These are phyloP conservation scores for Cryptoleucopteryx plumbea DNA, from an alignment of 2,113 vertebrate species.

Conservation along the genomic window DNA sequence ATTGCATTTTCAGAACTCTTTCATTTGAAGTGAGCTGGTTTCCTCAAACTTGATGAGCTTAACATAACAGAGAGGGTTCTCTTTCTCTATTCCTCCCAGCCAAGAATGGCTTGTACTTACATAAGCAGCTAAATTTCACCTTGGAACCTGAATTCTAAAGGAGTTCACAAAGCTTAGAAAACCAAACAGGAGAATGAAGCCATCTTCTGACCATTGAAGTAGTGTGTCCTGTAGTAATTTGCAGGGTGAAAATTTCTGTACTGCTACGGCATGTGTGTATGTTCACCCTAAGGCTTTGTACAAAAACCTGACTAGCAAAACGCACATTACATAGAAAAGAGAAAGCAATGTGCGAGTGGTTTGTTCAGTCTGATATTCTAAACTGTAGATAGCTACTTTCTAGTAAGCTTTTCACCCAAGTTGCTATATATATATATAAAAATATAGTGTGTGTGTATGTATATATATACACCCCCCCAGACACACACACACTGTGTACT, in stretches of 20 bases:
- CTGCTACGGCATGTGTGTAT: not conserved
- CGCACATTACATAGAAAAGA: not conserved
- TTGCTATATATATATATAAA: not conserved
- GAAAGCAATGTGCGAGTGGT: not conserved
- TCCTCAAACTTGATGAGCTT: not conserved
- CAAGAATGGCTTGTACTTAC: not conserved
- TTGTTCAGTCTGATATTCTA: not conserved
- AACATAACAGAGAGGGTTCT: not conserved
- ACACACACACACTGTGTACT: no score
- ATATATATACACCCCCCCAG: rapidly evolving
- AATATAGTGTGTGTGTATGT: no score
- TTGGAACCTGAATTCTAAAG: not conserved
- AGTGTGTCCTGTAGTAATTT: not conserved
- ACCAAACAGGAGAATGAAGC: not conserved
- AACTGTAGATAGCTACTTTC: not conserved
- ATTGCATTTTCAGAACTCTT: not conserved
- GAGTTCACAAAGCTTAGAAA: not conserved
- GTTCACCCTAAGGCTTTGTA: not conserved
- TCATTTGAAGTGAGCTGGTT: not conserved
- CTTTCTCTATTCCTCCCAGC: not conserved
- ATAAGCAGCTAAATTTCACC: not conserved
- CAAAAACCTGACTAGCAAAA: not conserved
- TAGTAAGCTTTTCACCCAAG: not conserved
- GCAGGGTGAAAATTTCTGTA: not conserved
- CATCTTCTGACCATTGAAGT: not conserved